phyloP scores from a whole-genome alignment of 2,113 vertebrate genomes.

The Pteruthius melanotis region DNA sequence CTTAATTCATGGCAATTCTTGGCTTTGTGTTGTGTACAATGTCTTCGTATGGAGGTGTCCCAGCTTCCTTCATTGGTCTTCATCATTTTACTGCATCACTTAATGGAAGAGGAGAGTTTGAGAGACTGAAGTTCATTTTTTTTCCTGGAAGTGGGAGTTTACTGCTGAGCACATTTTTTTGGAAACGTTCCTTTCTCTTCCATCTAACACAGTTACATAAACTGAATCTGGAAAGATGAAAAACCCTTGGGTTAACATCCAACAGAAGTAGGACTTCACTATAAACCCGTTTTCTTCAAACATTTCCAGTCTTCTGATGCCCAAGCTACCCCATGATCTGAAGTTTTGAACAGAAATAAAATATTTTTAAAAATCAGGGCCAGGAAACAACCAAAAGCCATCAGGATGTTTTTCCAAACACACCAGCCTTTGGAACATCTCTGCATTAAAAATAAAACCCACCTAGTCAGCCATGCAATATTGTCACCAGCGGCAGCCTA shows the following conservation, averaged over 20 bases:
- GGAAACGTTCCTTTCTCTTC: conserved; percentile 75
- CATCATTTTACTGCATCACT: conserved; percentile 68
- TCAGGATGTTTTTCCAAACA: background rate
- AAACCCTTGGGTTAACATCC: conserved; percentile 16
- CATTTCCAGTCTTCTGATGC: background rate
- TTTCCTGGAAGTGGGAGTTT: conserved; percentile 80
- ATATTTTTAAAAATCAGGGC: background rate
- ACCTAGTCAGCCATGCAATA: background rate
- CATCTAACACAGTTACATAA: conserved; percentile 85
- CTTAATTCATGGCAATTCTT: conserved; percentile 65
- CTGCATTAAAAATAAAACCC: background rate
- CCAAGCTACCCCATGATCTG: background rate
- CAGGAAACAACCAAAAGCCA: background rate
- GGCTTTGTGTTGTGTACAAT: conserved; percentile 53
- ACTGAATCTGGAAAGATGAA: conserved; percentile 86
- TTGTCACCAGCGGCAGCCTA: background rate
- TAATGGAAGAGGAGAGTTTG: conserved; percentile 74
- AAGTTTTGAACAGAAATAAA: background rate
- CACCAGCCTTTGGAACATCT: background rate
- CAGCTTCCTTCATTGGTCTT: conserved; percentile 69
- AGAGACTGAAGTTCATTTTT: conserved; percentile 76
- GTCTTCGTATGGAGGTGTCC: conserved; percentile 46
- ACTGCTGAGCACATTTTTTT: conserved; percentile 77
- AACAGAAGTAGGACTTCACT: background rate
- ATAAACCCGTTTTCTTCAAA: background rate